Evolutionary conservation across 1,140 invertebrate genomes (phyloP).

Genomic region (Ephestia elutella): DNA sequence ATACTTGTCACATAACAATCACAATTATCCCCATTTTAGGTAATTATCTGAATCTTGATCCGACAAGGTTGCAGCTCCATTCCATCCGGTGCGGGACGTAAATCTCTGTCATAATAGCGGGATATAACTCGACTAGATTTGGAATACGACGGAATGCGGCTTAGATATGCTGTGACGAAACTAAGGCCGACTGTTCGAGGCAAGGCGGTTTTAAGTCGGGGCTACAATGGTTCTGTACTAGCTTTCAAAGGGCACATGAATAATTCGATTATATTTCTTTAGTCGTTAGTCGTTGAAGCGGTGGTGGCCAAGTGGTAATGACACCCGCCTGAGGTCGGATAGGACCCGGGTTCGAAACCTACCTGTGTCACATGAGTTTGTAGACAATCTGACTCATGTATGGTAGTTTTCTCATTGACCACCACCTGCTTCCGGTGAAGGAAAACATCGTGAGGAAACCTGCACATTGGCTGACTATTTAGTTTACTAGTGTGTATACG

Average conservation of each 20-base stretch:
- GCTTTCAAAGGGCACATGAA: slow-evolving; percentile 1
- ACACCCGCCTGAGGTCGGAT: no score
- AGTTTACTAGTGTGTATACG: no score
- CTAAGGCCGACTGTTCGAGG: slow-evolving; percentile 2
- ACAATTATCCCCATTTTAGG: not conserved
- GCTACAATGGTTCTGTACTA: not conserved
- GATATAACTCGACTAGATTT: not conserved
- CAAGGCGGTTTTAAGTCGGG: not conserved
- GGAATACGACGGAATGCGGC: slow-evolving; percentile 1
- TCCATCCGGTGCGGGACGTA: slow-evolving; percentile 1
- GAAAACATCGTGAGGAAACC: no score
- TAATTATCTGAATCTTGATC: not conserved
- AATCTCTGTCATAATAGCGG: slow-evolving; percentile 1
- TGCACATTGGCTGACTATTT: no score
- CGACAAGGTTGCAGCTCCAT: not conserved
- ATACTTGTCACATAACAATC: not conserved
- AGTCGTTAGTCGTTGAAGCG: no score
- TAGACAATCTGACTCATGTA: no score
- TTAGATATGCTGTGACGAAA: slow-evolving; percentile 2
- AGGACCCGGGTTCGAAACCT: no score
- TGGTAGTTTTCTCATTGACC: no score
- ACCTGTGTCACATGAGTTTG: no score
- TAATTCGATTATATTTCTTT: not conserved
- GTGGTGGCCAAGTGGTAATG: no score
- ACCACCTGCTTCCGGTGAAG: no score